These are phyloP conservation scores for Scytalopus superciliaris DNA, from an alignment of 2,113 vertebrate species.

Conservation along the genomic window DNA sequence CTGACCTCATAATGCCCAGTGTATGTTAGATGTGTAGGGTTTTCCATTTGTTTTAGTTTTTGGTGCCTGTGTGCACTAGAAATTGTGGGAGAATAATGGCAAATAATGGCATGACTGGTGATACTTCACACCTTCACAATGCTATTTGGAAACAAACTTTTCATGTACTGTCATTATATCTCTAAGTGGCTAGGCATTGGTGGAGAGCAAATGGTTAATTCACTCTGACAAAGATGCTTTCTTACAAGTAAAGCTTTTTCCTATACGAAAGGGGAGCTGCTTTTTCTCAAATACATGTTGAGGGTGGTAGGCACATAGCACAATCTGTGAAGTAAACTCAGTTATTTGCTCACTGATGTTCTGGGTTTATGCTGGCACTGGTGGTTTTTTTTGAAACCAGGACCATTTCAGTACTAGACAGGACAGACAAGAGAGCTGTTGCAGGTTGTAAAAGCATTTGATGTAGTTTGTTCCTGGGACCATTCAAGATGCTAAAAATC, in stretches of 20 bases:
- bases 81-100: background rate
- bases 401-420: background rate
- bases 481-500: background rate
- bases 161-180: background rate
- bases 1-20: background rate
- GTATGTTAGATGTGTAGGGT: background rate
- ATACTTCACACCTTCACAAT: background rate
- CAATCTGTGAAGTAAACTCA: background rate
- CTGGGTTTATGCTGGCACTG: background rate
- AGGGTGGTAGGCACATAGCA: background rate
- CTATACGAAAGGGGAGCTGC: background rate
- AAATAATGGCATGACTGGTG: background rate
- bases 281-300: background rate
- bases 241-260: background rate
- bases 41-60: background rate
- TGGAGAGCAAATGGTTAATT: background rate
- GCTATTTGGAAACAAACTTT: background rate
- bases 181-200: background rate
- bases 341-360: background rate
- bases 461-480: background rate
- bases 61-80: background rate
- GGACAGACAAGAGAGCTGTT: background rate
- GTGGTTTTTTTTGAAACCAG: background rate
- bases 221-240: background rate
- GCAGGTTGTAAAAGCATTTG: background rate